Evolutionary conservation across 2,888 invertebrate genomes (phyloP), one percentile per base, ranked within the genome.

Genomic region (Oasisia sp.): DNA sequence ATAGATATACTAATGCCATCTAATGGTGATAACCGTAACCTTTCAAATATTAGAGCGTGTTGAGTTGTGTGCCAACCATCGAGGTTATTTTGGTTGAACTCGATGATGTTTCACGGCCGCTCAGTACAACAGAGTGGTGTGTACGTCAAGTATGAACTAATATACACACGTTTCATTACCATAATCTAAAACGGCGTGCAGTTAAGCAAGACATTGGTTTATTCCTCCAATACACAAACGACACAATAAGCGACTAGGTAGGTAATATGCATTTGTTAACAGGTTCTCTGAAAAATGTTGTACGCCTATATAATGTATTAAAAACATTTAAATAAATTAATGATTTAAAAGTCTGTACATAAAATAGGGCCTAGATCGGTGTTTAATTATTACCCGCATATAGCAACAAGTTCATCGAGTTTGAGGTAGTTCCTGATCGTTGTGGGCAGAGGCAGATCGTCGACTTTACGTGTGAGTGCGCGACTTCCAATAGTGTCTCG

Each of bases 401-500:
- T n/a, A 27, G 74, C 14, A 74, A 74, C 90, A n/a, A 92, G 90
- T 91, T 92, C 92, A 32, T 56, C 90, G 32, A 92, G 58, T 38
- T 56, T 91, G 12, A 92, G 56, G 32, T 32, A 38, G 74, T 44
- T 91, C n/a, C 45, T 89, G 38, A 92, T 44, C 56, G 91, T 90
- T 9, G 45, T 89, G 38, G 92, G 92, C 74, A 92, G 89, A 32
- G 92, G 92, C 19, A 92, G 90, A 56, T 58, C 32, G 32, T 90
- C 32, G n/a, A 91, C 50, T 27, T 91, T 92, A n/a, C 74, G 74
- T 7, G n/a, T n/a, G 7, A 74, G 74, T 74, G 74, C 74, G 27
- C 74, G 74, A 74, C 74, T 74, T 74, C 74, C 74, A 27, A 74
- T 74, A n/a, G 27, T n/a, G 74, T 74, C 74, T 74, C 74, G 74